Evolutionary conservation across 1,140 invertebrate genomes (phyloP).

Genomic region (Maniola jurtina): DNA sequence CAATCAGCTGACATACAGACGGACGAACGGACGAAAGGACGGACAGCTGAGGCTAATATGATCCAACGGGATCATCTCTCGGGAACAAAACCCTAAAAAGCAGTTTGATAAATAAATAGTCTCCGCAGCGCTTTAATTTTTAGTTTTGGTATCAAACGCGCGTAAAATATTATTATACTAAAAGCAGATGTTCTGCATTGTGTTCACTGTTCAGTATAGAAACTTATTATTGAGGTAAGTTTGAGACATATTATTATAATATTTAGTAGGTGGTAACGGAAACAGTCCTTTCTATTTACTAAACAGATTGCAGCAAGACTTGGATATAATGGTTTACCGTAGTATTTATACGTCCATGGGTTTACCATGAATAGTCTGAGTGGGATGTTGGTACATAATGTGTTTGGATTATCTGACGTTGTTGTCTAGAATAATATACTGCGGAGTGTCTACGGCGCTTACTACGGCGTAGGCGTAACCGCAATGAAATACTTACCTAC

Average conservation of each 20-base stretch:
- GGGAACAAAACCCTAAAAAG: no score
- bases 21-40: no score
- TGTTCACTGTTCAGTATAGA: background rate
- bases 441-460: background rate
- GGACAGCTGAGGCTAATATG: no score
- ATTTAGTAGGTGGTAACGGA: background rate
- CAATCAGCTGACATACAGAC: no score
- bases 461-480: background rate
- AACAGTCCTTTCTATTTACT: background rate
- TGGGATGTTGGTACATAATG: background rate
- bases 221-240: background rate
- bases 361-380: background rate
- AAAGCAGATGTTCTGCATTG: no score
- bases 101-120: no score
- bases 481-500: no score
- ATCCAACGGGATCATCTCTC: no score
- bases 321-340: background rate
- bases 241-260: background rate
- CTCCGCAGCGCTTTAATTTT: no score
- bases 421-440: background rate
- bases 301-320: background rate
- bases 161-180: no score
- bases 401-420: slow-evolving; percentile 3
- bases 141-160: no score
- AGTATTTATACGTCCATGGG: no score